Evolutionary conservation across 2,888 invertebrate species (phyloP), one percentile per base, ranked within the genome.

Genomic region (Cactoblastis cactorum): DNA sequence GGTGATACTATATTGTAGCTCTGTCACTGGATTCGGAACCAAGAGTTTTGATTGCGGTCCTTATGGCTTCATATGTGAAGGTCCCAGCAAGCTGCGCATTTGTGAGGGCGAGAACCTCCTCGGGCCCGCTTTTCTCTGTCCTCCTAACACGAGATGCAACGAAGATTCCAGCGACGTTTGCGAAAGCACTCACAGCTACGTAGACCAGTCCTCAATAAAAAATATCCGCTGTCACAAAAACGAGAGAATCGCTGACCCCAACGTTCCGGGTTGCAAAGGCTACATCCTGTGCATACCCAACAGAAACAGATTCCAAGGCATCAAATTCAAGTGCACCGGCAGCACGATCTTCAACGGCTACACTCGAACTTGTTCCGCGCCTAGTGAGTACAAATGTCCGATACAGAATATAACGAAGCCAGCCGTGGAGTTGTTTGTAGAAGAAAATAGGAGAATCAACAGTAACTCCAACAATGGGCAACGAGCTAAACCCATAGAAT

Each of bases 231-330:
- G 87, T 50, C 73, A 76, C 28, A 75, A 79, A 46, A 79, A 83
- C 52, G 86, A 89, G 61, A 75, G 89, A 53, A 74, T 89, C 6
- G 83, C 82, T 0, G 89, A 90, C 52, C 80, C 86, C 0, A 82
- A 65, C 49, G 82, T 88, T 0, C 77, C 84, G 0, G 80, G 74
- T 2, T 90, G 90, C 63, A 89, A 89, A 63, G 88, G 87, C 5
- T 90, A 89, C 58, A 87, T 90, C 35, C 66, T 89, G 0, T 90
- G 90, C 57, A 82, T 89, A 17, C 77, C 84, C 0, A 87, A 83
- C 56, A 84, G 79, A 54, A 80, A 77, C 51, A 78, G 81, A 32
- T 85, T 86, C 57, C 86, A 87, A 70, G 86, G 83, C 12, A 83
- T 88, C 48, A 87, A 85, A 52, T 89, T 88, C 57, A 81, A 83